Evolutionary conservation across 2,888 invertebrate genomes (phyloP).

Genomic region (Rhimphoctona megacephalus): DNA sequence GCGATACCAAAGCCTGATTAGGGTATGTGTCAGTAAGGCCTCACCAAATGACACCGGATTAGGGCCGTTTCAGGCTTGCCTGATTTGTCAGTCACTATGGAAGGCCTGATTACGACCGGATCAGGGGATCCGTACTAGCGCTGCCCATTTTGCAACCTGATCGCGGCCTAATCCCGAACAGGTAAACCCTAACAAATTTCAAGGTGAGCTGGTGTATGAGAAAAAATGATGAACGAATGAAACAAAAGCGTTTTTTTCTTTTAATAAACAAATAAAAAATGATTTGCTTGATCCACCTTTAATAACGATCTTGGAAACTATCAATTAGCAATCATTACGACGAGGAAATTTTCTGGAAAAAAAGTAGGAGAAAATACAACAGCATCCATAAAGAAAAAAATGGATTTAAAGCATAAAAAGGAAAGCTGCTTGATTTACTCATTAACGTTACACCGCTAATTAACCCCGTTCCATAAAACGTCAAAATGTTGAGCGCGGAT

Average conservation of each 20-base stretch:
- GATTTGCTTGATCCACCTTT: neutral
- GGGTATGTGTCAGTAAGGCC: too few species aligned
- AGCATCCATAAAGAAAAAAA: neutral
- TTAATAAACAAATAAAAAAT: neutral
- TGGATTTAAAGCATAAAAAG: neutral
- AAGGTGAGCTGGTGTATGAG: neutral
- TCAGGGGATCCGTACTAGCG: too few species aligned
- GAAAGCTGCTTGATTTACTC: slow-evolving; percentile 31
- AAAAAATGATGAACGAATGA: neutral
- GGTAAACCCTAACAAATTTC: too few species aligned
- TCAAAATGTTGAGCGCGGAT: slow-evolving; percentile 54
- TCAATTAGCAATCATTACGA: neutral
- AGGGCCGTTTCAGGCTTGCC: too few species aligned
- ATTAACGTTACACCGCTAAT: neutral
- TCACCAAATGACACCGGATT: too few species aligned
- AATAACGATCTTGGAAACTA: neutral
- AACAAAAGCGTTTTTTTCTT: neutral
- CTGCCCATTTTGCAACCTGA: too few species aligned
- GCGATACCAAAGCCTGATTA: too few species aligned
- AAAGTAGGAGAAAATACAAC: neutral
- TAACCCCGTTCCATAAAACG: slow-evolving; percentile 37
- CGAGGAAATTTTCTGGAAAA: neutral
- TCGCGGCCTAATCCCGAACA: too few species aligned
- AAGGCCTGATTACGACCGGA: too few species aligned
- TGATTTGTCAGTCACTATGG: too few species aligned